Evolutionary conservation across 2,888 invertebrate species (phyloP), one percentile per base, ranked within the genome.

Genomic region (Polydrusus pterygomalis): DNA sequence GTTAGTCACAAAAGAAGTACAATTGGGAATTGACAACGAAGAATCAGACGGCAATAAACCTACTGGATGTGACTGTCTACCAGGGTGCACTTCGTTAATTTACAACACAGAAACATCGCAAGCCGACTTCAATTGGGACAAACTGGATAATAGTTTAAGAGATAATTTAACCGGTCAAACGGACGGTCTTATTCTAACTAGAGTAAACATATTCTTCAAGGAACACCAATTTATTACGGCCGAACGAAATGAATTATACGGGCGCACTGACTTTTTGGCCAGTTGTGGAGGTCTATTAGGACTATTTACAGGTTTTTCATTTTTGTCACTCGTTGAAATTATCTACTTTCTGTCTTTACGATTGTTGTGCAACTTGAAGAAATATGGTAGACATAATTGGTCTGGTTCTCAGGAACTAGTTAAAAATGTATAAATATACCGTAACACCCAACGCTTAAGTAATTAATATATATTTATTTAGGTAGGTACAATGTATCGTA

Each of bases 201-300:
- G 93, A 3, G 88, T 93, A 10, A 90, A 91, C 80, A 90, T 94
- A 60, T 93, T 92, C 87, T 93, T 93, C 87, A 93, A 93, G 85
- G 93, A 94, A 82, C 90, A 91, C 1, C 88, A 89, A 51, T 91
- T 89, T 79, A 15, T 49, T 1, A 49, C 18, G 9, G 6, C 17
- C 9, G 49, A 49, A 8, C 1, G 49, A 17, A 49, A 49, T 17
- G 49, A 49, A 18, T 18, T 49, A 17, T 49, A 17, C n/a, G 49
- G 49, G 5, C 10, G 8, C 15, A 17, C 17, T 2, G 49, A 49
- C 18, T 49, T 49, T 49, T n/a, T 49, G 6, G 15, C 49, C 49
- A 89, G 89, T 83, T 89, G 90, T 75, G 91, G 91, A 1, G 91
- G 91, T 51, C 84, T 91, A 1, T 84, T 91, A 1, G 90, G 91